Conservation (phyloP, 2,888 invertebrate genomes). For the Glyphotaelius pellucidus region DNA sequence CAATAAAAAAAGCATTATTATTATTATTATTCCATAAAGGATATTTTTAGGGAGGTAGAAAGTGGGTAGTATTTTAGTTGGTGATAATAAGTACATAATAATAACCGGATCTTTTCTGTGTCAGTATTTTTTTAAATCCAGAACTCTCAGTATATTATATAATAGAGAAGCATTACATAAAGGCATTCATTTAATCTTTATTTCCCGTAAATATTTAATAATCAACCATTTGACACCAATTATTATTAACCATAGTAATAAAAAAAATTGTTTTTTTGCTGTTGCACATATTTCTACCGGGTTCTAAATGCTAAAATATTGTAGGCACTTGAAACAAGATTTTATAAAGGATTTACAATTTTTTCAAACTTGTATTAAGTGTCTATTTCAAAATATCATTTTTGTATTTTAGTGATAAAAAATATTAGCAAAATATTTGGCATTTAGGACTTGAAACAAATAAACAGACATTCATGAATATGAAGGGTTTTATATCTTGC, state of each 20-base stretch:
- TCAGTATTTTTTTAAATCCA: not conserved
- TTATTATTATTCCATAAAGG: constrained; percentile 1
- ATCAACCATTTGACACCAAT: constrained; percentile 17
- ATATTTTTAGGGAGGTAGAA: not conserved
- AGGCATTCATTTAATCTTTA: not conserved
- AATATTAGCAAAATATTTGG: not conserved
- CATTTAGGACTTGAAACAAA: not conserved
- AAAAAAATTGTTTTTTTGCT: not conserved
- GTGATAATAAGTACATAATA: not conserved
- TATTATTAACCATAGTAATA: constrained; percentile 33
- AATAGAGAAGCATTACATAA: not conserved
- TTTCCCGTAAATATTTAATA: not conserved
- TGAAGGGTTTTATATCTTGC: constrained; percentile 56
- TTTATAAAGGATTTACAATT: not conserved
- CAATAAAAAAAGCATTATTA: constrained; percentile 4
- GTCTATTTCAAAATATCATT: not conserved
- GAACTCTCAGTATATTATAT: not conserved
- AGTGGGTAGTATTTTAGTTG: not conserved
- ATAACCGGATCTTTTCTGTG: not conserved
- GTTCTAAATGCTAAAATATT: not conserved
- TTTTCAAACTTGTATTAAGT: no score
- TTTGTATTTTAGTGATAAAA: not conserved
- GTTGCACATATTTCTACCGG: not conserved
- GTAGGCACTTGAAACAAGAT: not conserved
- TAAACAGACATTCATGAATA: not conserved